A percentile compares a stretch with the other conserved stretches of the same genome.
Evolutionary conservation across 1,140 invertebrate species (phyloP).

Genomic region (Drosophila rhopaloa): DNA sequence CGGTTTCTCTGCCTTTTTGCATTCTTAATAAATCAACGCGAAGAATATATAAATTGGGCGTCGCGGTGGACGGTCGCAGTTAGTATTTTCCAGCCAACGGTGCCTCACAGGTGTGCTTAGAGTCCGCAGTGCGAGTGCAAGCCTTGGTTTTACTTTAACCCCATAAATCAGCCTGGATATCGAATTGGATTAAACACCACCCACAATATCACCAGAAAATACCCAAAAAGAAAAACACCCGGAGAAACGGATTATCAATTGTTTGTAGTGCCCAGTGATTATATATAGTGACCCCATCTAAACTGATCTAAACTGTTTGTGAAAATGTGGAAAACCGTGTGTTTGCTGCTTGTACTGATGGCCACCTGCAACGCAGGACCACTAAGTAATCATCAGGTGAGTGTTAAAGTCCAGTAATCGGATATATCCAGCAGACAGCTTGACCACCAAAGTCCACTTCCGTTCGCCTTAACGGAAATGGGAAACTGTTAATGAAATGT

Average conservation of each 20-base stretch:
- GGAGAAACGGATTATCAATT: constrained; percentile 19
- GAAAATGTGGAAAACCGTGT: constrained; percentile 61
- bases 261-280: constrained; percentile 29
- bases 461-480: constrained; percentile 70
- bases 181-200: constrained; percentile 57
- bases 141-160: constrained; percentile 61
- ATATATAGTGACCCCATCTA: constrained; percentile 15
- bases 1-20: constrained; percentile 79
- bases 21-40: constrained; percentile 85
- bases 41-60: constrained; percentile 85
- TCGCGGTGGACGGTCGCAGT: constrained; percentile 74
- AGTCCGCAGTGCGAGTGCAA: constrained; percentile 78
- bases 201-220: background rate
- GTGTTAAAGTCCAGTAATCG: constrained; percentile 23
- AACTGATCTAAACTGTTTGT: constrained; percentile 45
- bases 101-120: constrained; percentile 78
- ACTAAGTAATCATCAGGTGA: constrained; percentile 61
- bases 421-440: constrained; percentile 26
- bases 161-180: constrained; percentile 48
- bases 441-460: constrained; percentile 55
- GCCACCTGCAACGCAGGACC: constrained; percentile 71
- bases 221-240: background rate
- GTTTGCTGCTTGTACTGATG: constrained; percentile 51
- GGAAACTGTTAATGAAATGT: constrained; percentile 74
- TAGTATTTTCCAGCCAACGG: constrained; percentile 84